These are phyloP conservation scores for Oncorhynchus mykiss DNA, from an alignment of 2,113 vertebrate species.

Conservation along the genomic window DNA sequence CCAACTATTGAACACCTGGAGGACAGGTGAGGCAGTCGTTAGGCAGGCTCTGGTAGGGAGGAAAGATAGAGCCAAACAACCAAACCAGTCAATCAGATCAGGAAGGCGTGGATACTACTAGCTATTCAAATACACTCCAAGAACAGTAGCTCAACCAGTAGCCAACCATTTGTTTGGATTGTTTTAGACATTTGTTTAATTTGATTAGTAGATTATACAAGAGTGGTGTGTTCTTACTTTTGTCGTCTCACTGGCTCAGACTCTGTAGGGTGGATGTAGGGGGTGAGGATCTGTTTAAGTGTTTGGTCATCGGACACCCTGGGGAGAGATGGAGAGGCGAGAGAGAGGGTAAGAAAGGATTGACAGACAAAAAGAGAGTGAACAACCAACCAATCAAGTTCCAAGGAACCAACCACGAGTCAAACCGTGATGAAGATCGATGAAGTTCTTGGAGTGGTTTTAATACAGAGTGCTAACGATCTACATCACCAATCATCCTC, in stretches of 20 bases:
- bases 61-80: neutral
- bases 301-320: constrained; percentile 84
- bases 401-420: neutral
- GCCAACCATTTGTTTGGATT: neutral
- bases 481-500: neutral
- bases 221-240: constrained; percentile 70
- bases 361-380: constrained; percentile 29
- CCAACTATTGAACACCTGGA: neutral
- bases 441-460: neutral
- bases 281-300: constrained; percentile 80
- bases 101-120: neutral
- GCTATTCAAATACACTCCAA: neutral
- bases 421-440: constrained; percentile 3
- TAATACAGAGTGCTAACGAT: constrained; percentile 4
- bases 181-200: neutral
- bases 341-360: constrained; percentile 16
- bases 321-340: constrained; percentile 58
- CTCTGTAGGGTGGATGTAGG: constrained; percentile 85
- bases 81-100: neutral
- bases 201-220: neutral
- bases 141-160: neutral
- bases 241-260: constrained; percentile 87
- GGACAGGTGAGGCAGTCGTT: neutral
- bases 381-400: neutral
- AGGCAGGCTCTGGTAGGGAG: neutral